A percentile compares a stretch with the other conserved stretches of the same genome.
Evolutionary conservation across 2,797 vertebrate species (phyloP).

Genomic region (Propithecus perrieri): DNA sequence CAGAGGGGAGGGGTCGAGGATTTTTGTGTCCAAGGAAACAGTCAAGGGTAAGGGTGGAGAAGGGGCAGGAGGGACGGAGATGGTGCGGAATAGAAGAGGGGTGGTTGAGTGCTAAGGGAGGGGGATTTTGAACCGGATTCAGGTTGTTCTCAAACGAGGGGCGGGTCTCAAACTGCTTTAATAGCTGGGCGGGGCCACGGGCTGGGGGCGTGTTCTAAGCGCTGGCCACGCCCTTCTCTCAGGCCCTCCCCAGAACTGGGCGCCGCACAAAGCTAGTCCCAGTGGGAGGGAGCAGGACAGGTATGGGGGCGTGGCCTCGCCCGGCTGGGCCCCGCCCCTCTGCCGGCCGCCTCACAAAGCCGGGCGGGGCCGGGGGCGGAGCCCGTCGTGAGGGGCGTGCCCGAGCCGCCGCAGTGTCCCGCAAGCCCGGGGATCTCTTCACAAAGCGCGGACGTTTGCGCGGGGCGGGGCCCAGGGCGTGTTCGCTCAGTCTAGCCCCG

Average conservation of each 20-base stretch:
- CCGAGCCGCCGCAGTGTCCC: no score
- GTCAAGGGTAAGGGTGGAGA: neutral
- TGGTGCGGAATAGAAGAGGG: neutral
- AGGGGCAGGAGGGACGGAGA: neutral
- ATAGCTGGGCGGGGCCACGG: rapidly evolving
- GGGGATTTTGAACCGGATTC: rapidly evolving
- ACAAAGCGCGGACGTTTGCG: neutral
- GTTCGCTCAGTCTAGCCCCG: neutral
- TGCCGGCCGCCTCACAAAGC: neutral
- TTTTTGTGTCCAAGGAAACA: neutral
- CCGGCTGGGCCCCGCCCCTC: neutral
- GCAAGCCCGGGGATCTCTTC: rapidly evolving
- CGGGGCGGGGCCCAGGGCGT: neutral
- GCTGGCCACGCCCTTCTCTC: neutral
- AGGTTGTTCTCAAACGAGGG: rapidly evolving
- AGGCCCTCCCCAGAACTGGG: rapidly evolving
- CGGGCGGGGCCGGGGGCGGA: neutral
- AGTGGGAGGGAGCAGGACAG: neutral
- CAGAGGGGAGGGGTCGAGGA: neutral
- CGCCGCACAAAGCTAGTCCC: neutral
- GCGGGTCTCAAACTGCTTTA: neutral
- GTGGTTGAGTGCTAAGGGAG: neutral
- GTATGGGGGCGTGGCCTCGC: neutral
- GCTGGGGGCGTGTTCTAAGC: neutral
- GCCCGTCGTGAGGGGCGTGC: neutral